These are phyloP conservation scores for Protophormia terraenovae DNA, from an alignment of 2,888 invertebrate species.

Conservation along the genomic window DNA sequence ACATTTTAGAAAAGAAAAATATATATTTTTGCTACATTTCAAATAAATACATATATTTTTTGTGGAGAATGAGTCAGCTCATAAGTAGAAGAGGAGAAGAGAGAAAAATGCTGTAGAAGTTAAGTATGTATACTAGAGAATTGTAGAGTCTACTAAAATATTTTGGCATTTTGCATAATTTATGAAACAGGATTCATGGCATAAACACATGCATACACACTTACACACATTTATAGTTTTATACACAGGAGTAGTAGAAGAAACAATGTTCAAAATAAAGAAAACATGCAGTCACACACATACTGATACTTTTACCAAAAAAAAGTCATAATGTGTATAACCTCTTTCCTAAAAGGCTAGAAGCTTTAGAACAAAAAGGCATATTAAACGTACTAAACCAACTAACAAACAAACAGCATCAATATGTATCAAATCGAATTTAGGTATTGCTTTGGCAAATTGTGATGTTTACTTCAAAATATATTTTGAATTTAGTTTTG, in stretches of 20 bases:
- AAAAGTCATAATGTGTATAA: constrained; percentile 31
- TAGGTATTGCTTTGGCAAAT: constrained; percentile 64
- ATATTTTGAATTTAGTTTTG: constrained; percentile 25
- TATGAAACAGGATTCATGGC: constrained; percentile 69
- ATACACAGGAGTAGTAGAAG: not conserved
- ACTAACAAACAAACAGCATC: constrained; percentile 26
- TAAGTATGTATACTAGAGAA: not conserved
- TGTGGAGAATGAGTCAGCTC: not conserved
- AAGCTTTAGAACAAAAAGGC: constrained; percentile 31
- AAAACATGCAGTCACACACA: not conserved
- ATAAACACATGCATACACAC: constrained; percentile 54
- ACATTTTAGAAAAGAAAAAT: constrained; percentile 71
- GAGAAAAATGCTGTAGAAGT: not conserved
- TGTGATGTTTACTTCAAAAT: constrained; percentile 58
- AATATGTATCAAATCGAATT: constrained; percentile 62
- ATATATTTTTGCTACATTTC: constrained; percentile 70
- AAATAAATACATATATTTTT: constrained; percentile 58
- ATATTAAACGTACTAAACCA: constrained; percentile 4
- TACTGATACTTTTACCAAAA: no score
- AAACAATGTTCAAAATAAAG: not conserved
- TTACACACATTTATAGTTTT: no score
- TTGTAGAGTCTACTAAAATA: constrained; percentile 61
- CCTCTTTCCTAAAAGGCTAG: not conserved
- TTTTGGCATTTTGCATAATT: constrained; percentile 71
- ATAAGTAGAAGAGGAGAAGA: not conserved